These are phyloP conservation scores for Orchestia grillus DNA, from an alignment of 1,140 invertebrate species.

Conservation along the genomic window DNA sequence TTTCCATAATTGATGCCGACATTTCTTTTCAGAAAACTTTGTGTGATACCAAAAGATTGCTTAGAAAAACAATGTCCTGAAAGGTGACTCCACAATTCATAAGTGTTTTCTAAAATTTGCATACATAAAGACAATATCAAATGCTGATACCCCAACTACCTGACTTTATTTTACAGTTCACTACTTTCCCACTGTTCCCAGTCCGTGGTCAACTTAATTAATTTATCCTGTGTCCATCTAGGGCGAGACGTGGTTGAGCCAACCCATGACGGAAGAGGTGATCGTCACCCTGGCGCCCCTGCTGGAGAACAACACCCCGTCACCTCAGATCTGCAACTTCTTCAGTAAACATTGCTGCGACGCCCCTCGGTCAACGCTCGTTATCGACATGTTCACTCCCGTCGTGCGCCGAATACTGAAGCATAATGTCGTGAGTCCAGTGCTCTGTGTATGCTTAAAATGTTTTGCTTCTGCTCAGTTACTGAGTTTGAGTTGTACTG, in stretches of 20 bases:
- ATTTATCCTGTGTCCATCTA: slow-evolving; percentile 8
- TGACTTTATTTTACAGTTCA: neutral
- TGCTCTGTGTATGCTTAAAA: too few species aligned
- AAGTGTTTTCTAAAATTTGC: neutral
- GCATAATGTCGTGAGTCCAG: slow-evolving; percentile 80
- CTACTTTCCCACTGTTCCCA: neutral
- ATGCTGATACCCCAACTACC: neutral
- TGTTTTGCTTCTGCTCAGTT: neutral
- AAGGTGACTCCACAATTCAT: neutral
- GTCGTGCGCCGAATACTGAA: slow-evolving; percentile 86
- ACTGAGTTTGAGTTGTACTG: neutral
- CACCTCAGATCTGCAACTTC: slow-evolving; percentile 77
- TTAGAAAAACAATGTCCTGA: neutral
- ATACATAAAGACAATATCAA: neutral
- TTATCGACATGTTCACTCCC: slow-evolving; percentile 78
- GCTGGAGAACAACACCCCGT: slow-evolving; percentile 77
- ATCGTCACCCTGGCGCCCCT: slow-evolving; percentile 76
- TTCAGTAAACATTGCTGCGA: slow-evolving; percentile 75
- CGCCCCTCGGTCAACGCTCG: slow-evolving; percentile 76
- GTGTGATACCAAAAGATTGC: neutral
- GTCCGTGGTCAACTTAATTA: neutral
- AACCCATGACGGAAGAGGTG: slow-evolving; percentile 73
- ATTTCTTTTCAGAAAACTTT: neutral
- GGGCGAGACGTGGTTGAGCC: slow-evolving; percentile 66
- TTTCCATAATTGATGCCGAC: neutral